phyloP scores from a whole-genome alignment of 2,113 vertebrate species.

The Halcyon malimbica region DNA sequence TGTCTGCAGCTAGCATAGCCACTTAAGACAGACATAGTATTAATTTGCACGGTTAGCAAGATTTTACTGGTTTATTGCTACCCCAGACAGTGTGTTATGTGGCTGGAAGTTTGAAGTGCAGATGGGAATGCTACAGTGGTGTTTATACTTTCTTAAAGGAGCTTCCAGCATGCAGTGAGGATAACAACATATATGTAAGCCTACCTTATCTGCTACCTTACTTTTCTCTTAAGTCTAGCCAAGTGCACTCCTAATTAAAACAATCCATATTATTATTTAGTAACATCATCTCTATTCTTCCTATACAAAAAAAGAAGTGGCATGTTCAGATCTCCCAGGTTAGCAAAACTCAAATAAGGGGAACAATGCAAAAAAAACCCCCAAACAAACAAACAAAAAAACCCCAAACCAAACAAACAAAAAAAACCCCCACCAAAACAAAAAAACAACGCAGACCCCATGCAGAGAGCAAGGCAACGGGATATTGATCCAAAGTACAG shows the following conservation, averaged over 20 bases:
- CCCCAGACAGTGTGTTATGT: background rate
- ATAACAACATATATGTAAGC: background rate
- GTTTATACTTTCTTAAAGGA: background rate
- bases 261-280: background rate
- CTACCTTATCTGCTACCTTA: background rate
- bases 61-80: background rate
- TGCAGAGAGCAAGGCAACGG: background rate
- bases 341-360: background rate
- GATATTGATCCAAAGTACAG: background rate
- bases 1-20: background rate
- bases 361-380: background rate
- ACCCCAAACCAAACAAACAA: too few relatives aligned
- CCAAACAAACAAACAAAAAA: too few relatives aligned
- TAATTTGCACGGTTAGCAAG: background rate
- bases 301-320: background rate
- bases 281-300: background rate
- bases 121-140: background rate
- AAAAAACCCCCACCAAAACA: too few relatives aligned
- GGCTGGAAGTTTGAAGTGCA: background rate
- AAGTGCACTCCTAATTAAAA: background rate
- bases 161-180: background rate
- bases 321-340: background rate
- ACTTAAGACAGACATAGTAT: background rate
- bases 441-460: too few relatives aligned
- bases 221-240: background rate